phyloP scores from a whole-genome alignment of 2,113 vertebrate species.

The Bubo scandiacus region DNA sequence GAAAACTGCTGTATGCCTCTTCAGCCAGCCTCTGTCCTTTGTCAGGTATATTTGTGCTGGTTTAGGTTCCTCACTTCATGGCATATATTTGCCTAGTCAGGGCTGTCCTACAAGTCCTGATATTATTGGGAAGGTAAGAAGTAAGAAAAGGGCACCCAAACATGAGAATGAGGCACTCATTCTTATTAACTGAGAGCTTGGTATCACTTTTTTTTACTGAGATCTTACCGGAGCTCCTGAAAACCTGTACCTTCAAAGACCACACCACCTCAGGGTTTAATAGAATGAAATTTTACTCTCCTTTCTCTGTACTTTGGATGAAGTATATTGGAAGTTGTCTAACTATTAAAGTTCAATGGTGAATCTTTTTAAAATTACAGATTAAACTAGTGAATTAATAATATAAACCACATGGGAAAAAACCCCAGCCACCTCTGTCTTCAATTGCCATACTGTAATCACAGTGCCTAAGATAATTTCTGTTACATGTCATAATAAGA shows the following conservation, averaged over 20 bases:
- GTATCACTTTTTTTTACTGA: neutral
- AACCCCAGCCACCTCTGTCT: fast-evolving
- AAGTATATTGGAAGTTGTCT: neutral
- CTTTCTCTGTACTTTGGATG: neutral
- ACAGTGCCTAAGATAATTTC: neutral
- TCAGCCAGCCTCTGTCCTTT: neutral
- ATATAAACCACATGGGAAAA: neutral
- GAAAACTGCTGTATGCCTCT: neutral
- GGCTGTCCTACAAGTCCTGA: neutral
- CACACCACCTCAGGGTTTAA: neutral
- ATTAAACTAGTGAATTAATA: neutral
- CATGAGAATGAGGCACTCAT: neutral
- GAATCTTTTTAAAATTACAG: neutral
- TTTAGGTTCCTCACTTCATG: neutral
- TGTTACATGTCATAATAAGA: neutral
- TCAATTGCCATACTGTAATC: neutral
- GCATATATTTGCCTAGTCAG: neutral
- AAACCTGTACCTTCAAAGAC: neutral
- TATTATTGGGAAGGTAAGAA: neutral
- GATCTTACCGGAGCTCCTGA: neutral
- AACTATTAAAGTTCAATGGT: neutral
- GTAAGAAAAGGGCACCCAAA: neutral
- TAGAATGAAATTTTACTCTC: neutral
- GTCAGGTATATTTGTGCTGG: neutral
- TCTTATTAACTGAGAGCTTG: neutral